Percentiles rank a stretch among this genome's conserved stretches.
phyloP scores from a whole-genome alignment of 2,888 invertebrate genomes.

The Limnephilus auricula region DNA sequence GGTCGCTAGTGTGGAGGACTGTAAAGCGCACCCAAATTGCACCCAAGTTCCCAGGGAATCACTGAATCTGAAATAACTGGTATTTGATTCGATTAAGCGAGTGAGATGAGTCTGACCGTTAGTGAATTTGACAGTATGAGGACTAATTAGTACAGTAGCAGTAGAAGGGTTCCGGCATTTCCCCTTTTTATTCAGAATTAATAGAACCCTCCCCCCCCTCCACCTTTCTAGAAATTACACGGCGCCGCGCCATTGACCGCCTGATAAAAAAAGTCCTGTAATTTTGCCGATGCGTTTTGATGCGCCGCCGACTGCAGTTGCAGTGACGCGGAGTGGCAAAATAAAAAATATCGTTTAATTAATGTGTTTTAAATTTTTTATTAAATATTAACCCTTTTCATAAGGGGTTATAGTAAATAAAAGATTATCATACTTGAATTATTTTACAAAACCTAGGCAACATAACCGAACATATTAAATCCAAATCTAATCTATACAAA shows the following conservation, averaged over 20 bases:
- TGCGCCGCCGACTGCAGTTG: conserved; percentile 36
- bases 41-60: neutral
- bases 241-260: conserved; percentile 24
- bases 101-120: neutral
- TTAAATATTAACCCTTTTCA: too few species aligned
- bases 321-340: neutral
- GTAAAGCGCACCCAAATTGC: neutral
- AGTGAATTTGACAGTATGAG: neutral
- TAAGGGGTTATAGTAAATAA: too few species aligned
- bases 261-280: conserved; percentile 31
- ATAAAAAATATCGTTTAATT: neutral
- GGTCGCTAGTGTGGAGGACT: too few species aligned
- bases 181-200: conserved; percentile 13
- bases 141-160: neutral
- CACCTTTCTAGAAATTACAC: neutral
- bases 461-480: too few species aligned
- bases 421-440: too few species aligned
- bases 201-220: too few species aligned
- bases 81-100: neutral
- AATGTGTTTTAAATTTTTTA: too few species aligned
- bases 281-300: conserved; percentile 44
- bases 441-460: too few species aligned
- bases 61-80: neutral
- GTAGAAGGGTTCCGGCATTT: neutral
- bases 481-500: too few species aligned